Conservation (phyloP, 2,797 vertebrate species). For the Malacoraja senta region DNA sequence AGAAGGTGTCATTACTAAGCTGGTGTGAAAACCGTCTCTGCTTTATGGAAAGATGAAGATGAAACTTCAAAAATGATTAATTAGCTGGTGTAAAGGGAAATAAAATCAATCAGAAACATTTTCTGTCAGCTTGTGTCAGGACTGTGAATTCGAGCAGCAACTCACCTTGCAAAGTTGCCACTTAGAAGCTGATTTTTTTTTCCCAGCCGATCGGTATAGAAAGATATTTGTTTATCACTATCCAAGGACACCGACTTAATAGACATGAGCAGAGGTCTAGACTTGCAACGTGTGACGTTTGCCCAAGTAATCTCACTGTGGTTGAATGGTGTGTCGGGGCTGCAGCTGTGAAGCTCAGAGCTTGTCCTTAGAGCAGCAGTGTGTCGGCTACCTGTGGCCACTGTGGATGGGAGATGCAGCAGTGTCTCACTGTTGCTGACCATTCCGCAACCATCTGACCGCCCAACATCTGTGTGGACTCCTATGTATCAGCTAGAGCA, state of each 20-base stretch:
- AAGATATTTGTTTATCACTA: background rate
- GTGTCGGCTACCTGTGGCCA: too few species aligned
- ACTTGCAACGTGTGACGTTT: too few species aligned
- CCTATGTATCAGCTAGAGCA: too few species aligned
- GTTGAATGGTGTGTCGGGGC: background rate
- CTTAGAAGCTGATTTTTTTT: background rate
- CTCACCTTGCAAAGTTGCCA: background rate
- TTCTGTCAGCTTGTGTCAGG: background rate
- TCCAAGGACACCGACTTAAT: background rate
- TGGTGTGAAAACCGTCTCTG: background rate
- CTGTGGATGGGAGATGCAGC: too few species aligned
- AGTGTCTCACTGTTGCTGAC: too few species aligned
- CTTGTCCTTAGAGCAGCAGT: background rate
- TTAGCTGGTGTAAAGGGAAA: background rate
- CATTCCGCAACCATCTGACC: too few species aligned
- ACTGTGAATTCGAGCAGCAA: constrained; percentile 2
- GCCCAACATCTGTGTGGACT: too few species aligned
- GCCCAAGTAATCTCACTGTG: too few species aligned
- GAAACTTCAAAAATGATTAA: constrained; percentile 30
- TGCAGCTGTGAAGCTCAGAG: background rate
- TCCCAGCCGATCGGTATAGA: background rate
- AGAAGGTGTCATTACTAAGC: background rate
- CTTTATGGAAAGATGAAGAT: background rate
- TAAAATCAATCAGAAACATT: background rate
- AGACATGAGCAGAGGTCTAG: background rate